Conservation (phyloP, 2,888 invertebrate species). For the Cistogaster globosa region DNA sequence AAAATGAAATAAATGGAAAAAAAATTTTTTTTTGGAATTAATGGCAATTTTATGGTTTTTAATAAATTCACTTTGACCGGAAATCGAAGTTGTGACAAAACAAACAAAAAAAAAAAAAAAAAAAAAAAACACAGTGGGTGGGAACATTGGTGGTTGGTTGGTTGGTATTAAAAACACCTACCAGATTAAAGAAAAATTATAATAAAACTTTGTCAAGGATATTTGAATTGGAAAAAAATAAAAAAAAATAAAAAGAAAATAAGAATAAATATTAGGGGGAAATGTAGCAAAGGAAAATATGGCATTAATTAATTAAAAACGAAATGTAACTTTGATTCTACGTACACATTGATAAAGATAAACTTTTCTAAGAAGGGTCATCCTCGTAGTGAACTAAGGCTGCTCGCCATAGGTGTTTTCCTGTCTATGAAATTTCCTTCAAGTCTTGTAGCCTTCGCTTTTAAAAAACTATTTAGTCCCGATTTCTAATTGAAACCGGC, state of each 20-base stretch:
- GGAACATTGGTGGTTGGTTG: neutral
- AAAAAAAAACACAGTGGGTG: conserved; percentile 22
- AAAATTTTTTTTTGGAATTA: conserved; percentile 34
- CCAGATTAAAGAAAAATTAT: neutral
- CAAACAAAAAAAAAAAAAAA: too few relatives aligned
- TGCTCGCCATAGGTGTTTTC: too few relatives aligned
- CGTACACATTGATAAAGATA: too few relatives aligned
- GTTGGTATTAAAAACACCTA: conserved; percentile 18
- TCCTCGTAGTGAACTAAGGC: too few relatives aligned
- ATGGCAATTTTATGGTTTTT: conserved; percentile 45
- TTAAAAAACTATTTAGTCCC: too few relatives aligned
- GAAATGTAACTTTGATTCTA: too few relatives aligned
- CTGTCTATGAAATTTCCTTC: too few relatives aligned
- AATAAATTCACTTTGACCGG: conserved; percentile 26
- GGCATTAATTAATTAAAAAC: too few relatives aligned
- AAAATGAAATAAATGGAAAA: conserved; percentile 12
- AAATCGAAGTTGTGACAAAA: conserved; percentile 22
- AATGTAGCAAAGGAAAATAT: neutral
- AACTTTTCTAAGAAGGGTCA: too few relatives aligned
- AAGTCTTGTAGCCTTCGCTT: too few relatives aligned
- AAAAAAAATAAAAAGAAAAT: neutral
- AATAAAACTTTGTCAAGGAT: neutral
- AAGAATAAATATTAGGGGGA: neutral
- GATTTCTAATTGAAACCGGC: too few relatives aligned
- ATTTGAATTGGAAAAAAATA: conserved; percentile 6